Conservation (phyloP, 2,113 vertebrate genomes). For the Callipepla californica region DNA sequence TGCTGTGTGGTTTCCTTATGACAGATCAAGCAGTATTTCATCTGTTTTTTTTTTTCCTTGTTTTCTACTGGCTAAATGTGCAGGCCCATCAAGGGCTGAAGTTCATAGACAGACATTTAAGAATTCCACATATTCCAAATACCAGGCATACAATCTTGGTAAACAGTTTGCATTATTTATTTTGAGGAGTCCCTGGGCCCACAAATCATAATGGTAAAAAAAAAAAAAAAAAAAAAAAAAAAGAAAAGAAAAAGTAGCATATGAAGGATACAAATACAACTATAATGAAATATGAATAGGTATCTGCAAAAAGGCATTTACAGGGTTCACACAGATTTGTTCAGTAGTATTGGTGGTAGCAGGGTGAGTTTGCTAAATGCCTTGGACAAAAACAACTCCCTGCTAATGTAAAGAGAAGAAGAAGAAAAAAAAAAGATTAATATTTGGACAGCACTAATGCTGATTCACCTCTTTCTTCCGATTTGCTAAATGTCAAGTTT, state of each 20-base stretch:
- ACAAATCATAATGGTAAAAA: not conserved
- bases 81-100: not conserved
- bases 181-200: not conserved
- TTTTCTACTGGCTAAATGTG: not conserved
- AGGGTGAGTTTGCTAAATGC: not conserved
- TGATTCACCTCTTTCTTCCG: constrained; percentile 34
- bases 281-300: not conserved
- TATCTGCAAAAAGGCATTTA: not conserved
- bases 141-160: not conserved
- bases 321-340: not conserved
- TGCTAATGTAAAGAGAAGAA: not conserved
- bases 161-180: not conserved
- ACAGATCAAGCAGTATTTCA: not conserved
- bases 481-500: constrained; percentile 49
- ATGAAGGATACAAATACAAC: not conserved
- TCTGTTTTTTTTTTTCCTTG: not conserved
- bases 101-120: not conserved
- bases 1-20: not conserved
- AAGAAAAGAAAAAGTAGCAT: not conserved
- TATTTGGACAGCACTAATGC: not conserved
- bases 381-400: not conserved
- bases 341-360: not conserved
- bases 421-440: not conserved
- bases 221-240: not conserved
- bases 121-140: not conserved